Evolutionary conservation across 2,797 vertebrate species (phyloP).

Genomic region (Danio choprae): DNA sequence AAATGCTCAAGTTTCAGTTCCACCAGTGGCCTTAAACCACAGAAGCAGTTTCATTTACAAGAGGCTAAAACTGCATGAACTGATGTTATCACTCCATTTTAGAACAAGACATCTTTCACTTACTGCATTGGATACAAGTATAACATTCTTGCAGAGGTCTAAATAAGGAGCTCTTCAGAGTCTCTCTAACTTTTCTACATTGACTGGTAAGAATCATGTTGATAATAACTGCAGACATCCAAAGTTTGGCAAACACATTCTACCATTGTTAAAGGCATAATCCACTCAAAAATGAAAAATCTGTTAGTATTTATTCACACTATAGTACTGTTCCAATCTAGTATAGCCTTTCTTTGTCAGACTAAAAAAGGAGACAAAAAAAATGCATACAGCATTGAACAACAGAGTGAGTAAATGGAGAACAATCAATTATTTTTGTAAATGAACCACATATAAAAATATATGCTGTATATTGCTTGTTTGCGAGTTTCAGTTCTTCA

Average conservation of each 20-base stretch:
- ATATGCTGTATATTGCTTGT: background rate
- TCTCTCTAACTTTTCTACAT: background rate
- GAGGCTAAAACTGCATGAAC: background rate
- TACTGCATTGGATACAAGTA: background rate
- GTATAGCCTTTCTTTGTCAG: no score
- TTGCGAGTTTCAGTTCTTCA: background rate
- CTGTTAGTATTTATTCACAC: no score
- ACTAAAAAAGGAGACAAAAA: no score
- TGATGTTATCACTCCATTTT: background rate
- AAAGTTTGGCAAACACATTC: background rate
- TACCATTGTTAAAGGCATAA: no score
- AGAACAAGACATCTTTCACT: slow-evolving; percentile 1
- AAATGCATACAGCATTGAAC: no score
- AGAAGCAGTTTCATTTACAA: slow-evolving; percentile 7
- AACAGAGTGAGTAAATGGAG: no score
- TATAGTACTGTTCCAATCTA: no score
- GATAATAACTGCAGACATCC: background rate
- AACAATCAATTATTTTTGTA: background rate
- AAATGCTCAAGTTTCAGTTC: background rate
- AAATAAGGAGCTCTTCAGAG: background rate
- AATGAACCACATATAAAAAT: background rate
- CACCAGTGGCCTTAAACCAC: background rate
- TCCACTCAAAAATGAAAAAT: no score
- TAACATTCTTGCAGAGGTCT: background rate
- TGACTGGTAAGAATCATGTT: background rate